Conservation (phyloP, 2,797 vertebrate species). For the Anisognathus igniventris region DNA sequence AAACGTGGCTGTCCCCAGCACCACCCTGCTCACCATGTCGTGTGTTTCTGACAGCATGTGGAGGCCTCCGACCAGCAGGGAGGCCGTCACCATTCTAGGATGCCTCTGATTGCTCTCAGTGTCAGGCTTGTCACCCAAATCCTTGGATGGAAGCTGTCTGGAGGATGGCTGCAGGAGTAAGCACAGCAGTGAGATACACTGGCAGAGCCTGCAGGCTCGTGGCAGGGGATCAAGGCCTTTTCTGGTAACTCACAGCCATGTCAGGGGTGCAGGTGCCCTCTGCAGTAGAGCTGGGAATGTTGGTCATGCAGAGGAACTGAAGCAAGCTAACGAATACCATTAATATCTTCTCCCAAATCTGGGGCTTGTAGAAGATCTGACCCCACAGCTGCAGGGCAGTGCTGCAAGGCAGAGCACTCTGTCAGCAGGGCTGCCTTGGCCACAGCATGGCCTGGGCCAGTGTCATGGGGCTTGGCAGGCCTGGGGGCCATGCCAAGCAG, state of each 20-base stretch:
- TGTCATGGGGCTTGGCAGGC: rapidly evolving
- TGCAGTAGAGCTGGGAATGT: not conserved
- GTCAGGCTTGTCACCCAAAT: not conserved
- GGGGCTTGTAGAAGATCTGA: not conserved
- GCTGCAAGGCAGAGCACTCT: not conserved
- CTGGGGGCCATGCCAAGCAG: not conserved
- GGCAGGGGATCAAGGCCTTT: not conserved
- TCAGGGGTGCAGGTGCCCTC: not conserved
- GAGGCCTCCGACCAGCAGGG: not conserved
- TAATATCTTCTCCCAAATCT: not conserved
- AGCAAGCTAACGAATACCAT: not conserved
- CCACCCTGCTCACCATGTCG: not conserved
- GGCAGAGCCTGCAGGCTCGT: not conserved
- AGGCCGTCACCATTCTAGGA: not conserved
- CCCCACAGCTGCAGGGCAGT: not conserved
- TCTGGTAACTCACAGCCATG: not conserved
- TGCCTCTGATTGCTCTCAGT: not conserved
- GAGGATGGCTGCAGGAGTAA: not conserved
- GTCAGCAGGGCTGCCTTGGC: not conserved
- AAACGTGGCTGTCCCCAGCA: rapidly evolving
- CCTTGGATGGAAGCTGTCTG: not conserved
- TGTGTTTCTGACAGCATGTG: rapidly evolving
- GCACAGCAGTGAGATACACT: not conserved
- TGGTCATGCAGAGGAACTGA: not conserved
- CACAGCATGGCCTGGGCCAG: not conserved